Base-by-base conservation (phyloP, 1,140 invertebrate species). In the Polypedilum vanderplanki region DNA sequence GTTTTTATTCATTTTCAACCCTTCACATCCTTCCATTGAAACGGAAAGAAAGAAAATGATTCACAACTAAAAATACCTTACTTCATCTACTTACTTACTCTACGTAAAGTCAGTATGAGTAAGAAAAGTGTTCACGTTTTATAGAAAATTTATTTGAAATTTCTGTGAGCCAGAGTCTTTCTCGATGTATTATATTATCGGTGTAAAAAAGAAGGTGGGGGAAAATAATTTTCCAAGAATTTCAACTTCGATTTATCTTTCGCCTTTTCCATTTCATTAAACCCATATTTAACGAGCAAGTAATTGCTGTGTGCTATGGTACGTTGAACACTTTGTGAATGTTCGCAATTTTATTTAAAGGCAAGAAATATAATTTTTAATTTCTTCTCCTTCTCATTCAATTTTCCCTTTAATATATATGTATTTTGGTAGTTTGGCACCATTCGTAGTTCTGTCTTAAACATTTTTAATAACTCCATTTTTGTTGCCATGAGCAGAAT, bases 221-320 rank as follows among this genome's bases (percentile, higher is more conserved):
- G 41, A 57, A 57, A 57, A 70, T 70, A 70, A 70, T 70, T 70
- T 70, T 70, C 65, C 20, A 20, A 70, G 65, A 70, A 70, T 70
- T 70, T 70, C 65, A 70, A 70, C 65, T 70, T 70, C 65, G 65
- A 70, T 70, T 70, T 70, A 70, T 70, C 65, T 70, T 70, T 17
- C 65, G 65, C 20, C 46, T 70, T 70, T n/a, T 70, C 65, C 65
- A 22, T 70, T 22, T 22, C 65, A 70, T 70, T 70, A 70, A 22
- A 20, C 20, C 20, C 17, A 70, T 22, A 70, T 70, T 22, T 70
- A 70, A 70, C 65, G 65, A 70, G 65, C 65, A 70, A 70, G 65
- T 70, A 70, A 70, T 70, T 70, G 65, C 65, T 70, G 65, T 70
- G 10, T 70, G 9, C 46, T 57, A 57, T 57, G 46, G 12, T 57